Base-by-base conservation (phyloP, 2,113 vertebrate species). In the Noturus placidus region DNA sequence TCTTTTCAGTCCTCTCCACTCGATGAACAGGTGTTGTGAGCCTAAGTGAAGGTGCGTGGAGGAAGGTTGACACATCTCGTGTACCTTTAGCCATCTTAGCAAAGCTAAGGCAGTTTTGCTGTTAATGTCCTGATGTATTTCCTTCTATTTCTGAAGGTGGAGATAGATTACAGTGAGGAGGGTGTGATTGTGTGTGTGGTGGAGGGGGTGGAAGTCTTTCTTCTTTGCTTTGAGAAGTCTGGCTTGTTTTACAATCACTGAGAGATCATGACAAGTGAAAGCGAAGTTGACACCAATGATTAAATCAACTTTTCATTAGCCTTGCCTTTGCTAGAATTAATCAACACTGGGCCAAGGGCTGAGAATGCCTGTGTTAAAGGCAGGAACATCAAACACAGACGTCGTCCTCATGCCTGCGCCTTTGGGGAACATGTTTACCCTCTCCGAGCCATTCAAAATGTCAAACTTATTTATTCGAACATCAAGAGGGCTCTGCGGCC, bases 381-480 rank as follows among this genome's bases (percentile, higher is more conserved):
- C 84, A 54, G 56, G 54, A 74, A 86, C 89, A 89, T 91, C 67
- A 89, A 91, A 88, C 83, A 87, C 25, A 63, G 79, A 74, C 13
- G 42, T 78, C 35, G 59, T 89, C 86, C 81, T 59, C 83, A 86
- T 78, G 88, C 72, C n/a, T 72, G 63, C 2, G 85, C 84, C 83
- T 90, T 90, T 88, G 77, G 76, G 84, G 86, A 87, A 89, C 54
- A 83, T 88, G 84, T 91, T 92, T 91, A 90, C 88, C 84, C 88
- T 89, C 88, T 86, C 57, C 57, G 10, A 87, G 85, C 86, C 85
- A 89, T 91, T 90, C 89, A 87, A 86, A 91, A 92, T 90, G 89
- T 92, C 91, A 90, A 83, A 91, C 82, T 63, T 92, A 87, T 90
- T 91, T 92, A 89, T 89, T 90, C 69, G 61, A 92, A 91, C 91